Conservation (phyloP, 2,113 vertebrate species). For the Isichthys henryi region DNA sequence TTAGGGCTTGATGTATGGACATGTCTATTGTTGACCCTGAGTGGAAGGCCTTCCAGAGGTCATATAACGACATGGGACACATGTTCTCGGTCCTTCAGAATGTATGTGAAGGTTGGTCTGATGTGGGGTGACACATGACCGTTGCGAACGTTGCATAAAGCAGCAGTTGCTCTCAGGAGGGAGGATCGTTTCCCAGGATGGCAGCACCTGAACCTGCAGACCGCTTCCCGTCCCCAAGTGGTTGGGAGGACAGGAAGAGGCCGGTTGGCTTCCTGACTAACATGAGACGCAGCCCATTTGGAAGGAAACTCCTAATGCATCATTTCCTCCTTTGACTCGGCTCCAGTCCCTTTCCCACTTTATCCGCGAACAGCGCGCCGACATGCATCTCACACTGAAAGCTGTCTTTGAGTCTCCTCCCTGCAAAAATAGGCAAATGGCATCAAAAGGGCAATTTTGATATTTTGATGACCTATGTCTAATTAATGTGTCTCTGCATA, state of each 20-base stretch:
- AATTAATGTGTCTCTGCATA: conserved; percentile 2
- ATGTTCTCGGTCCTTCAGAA: background rate
- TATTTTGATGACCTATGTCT: background rate
- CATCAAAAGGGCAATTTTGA: conserved; percentile 7
- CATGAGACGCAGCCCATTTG: background rate
- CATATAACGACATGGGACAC: background rate
- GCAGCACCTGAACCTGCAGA: background rate
- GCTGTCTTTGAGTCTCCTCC: background rate
- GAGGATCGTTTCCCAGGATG: background rate
- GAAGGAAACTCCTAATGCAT: background rate
- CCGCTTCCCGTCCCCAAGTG: background rate
- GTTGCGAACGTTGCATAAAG: background rate
- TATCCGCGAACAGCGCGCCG: background rate
- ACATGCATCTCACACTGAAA: background rate
- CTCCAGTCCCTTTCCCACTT: background rate
- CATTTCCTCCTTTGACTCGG: background rate
- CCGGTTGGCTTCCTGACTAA: background rate
- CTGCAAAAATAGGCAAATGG: background rate
- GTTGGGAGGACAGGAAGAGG: background rate
- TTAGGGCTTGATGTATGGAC: background rate
- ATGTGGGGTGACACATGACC: background rate
- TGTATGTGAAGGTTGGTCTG: background rate
- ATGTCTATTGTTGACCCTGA: background rate
- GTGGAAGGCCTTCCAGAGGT: background rate
- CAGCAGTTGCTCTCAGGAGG: background rate